These are phyloP conservation scores for Drosophila bocki DNA, from an alignment of 1,140 invertebrate species.

Conservation along the genomic window DNA sequence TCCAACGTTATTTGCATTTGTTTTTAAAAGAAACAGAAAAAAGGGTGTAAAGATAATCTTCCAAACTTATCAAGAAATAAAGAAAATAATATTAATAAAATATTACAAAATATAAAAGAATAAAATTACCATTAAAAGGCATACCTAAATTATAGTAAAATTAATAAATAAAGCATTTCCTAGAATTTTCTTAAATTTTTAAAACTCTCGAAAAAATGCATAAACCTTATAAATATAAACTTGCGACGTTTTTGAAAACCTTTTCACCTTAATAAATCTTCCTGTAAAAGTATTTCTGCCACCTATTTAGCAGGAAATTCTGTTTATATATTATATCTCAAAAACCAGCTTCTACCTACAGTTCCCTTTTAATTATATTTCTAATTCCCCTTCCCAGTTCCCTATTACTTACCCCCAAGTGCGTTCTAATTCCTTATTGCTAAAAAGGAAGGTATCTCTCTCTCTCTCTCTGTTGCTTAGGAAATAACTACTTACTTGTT, in stretches of 20 bases:
- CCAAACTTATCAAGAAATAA: not conserved
- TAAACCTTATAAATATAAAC: too few species aligned
- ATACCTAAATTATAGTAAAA: too few species aligned
- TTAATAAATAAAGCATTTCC: too few species aligned
- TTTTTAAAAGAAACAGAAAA: not conserved
- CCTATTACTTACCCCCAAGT: constrained; percentile 12
- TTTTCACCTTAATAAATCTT: too few species aligned
- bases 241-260: too few species aligned
- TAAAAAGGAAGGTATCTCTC: not conserved
- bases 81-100: too few species aligned
- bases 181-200: too few species aligned
- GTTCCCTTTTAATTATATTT: not conserved
- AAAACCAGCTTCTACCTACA: not conserved
- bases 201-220: too few species aligned
- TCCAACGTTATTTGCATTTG: too few species aligned
- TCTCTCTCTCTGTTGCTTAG: not conserved
- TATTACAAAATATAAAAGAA: too few species aligned
- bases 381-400: not conserved
- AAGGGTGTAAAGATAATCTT: not conserved
- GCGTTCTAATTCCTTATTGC: constrained; percentile 17
- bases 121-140: too few species aligned
- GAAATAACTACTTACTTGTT: constrained; percentile 22
- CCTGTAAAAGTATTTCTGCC: not conserved
- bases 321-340: not conserved
- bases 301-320: not conserved